These are phyloP conservation scores for Sorex fumeus DNA, from an alignment of 2,113 vertebrate species.

Conservation along the genomic window DNA sequence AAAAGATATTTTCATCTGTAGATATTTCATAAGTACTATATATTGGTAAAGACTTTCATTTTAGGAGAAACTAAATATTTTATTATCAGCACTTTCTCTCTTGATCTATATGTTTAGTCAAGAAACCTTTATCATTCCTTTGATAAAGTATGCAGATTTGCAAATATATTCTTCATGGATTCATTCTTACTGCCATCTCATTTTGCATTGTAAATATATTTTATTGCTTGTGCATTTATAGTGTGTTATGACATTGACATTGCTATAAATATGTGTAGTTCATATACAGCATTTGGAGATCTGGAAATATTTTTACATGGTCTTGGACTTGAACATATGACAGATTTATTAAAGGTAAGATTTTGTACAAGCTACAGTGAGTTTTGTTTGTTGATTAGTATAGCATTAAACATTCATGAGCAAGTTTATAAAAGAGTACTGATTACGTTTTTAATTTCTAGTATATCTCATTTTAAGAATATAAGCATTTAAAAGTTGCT, in stretches of 20 bases:
- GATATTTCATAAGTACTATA: neutral
- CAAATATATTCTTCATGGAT: conserved; percentile 5
- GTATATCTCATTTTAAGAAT: conserved; percentile 35
- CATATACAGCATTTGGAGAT: conserved; percentile 89
- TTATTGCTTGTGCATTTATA: conserved; percentile 50
- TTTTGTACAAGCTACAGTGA: conserved; percentile 58
- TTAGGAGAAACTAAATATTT: conserved; percentile 49
- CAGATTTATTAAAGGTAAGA: conserved; percentile 90
- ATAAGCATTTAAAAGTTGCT: conserved; percentile 23
- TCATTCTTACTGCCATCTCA: conserved; percentile 20
- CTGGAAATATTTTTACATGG: conserved; percentile 94
- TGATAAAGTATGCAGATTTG: conserved; percentile 33
- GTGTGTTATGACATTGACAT: conserved; percentile 74
- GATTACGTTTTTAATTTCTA: conserved; percentile 41
- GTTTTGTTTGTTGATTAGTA: conserved; percentile 50
- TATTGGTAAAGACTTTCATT: conserved; percentile 29
- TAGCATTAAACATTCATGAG: conserved; percentile 49
- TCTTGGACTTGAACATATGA: conserved; percentile 92
- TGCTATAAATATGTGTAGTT: conserved; percentile 88
- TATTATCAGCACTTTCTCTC: conserved; percentile 18
- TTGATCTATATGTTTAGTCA: conserved; percentile 17
- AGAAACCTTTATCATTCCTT: conserved; percentile 47
- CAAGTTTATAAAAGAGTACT: conserved; percentile 11
- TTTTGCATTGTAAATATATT: conserved; percentile 53
- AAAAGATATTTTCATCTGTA: conserved; percentile 31